A percentile compares a stretch with the other conserved stretches of the same genome.
These are phyloP conservation scores for Leucophenga montana DNA, from an alignment of 2,888 invertebrate species.

Conservation along the genomic window DNA sequence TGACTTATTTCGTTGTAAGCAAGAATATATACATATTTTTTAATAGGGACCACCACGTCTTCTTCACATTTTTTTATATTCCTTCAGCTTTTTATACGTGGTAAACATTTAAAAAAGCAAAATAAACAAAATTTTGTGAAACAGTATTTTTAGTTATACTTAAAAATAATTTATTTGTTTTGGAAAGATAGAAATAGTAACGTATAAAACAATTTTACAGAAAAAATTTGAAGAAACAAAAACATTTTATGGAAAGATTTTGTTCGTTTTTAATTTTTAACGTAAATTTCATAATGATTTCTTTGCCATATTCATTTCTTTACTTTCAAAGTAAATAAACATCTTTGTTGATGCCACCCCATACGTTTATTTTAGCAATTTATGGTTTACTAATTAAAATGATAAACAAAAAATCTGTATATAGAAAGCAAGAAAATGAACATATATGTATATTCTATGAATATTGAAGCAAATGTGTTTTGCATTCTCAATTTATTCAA, in stretches of 20 bases:
- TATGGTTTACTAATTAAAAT: slow-evolving; percentile 47
- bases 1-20: too few relatives aligned
- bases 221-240: background rate
- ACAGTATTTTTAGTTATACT: background rate
- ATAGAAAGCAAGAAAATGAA: background rate
- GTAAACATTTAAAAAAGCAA: background rate
- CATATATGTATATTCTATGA: background rate
- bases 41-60: too few relatives aligned
- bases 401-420: slow-evolving; percentile 42
- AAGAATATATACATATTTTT: too few relatives aligned
- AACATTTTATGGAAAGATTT: background rate
- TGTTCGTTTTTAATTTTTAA: background rate
- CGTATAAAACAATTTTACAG: background rate
- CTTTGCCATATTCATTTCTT: too few relatives aligned
- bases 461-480: slow-evolving; percentile 23
- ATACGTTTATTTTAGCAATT: slow-evolving; percentile 31
- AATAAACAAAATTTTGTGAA: background rate
- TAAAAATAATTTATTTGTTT: background rate
- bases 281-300: background rate
- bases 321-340: slow-evolving; percentile 19
- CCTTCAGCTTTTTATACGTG: too few relatives aligned
- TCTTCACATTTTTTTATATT: too few relatives aligned
- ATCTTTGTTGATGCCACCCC: slow-evolving; percentile 11
- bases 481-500: background rate
- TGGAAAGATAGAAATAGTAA: background rate